Evolutionary conservation across 1,140 invertebrate genomes (phyloP).

Genomic region (Thaumatotibia leucotreta): DNA sequence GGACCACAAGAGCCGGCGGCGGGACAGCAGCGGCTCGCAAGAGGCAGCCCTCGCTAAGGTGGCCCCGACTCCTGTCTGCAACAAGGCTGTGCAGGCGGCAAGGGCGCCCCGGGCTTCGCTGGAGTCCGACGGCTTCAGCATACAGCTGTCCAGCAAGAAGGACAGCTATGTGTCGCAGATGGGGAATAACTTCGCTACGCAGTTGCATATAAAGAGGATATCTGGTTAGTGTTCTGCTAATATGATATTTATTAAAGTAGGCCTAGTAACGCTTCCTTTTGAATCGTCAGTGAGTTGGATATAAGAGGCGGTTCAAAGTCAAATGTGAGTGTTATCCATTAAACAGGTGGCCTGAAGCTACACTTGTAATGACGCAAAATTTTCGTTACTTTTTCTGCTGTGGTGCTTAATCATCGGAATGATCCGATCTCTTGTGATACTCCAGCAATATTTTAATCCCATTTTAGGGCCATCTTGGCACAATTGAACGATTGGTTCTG

Average conservation of each 20-base stretch:
- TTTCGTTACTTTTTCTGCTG: too few species aligned
- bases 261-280: too few species aligned
- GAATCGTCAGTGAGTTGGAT: too few species aligned
- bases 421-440: too few species aligned
- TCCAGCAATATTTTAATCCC: too few species aligned
- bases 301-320: too few species aligned
- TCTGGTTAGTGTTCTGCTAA: conserved; percentile 56
- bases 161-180: conserved; percentile 74
- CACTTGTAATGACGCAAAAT: too few species aligned
- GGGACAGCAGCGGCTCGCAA: conserved; percentile 65
- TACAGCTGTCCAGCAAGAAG: conserved; percentile 67
- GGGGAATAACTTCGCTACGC: conserved; percentile 74
- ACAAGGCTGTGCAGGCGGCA: conserved; percentile 61
- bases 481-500: too few species aligned
- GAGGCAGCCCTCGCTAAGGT: conserved; percentile 63
- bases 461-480: too few species aligned
- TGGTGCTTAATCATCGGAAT: too few species aligned
- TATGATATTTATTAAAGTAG: not conserved
- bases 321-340: too few species aligned
- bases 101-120: conserved; percentile 60
- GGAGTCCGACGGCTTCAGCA: conserved; percentile 69
- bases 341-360: too few species aligned
- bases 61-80: conserved; percentile 56
- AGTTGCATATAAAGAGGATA: conserved; percentile 73
- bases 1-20: conserved; percentile 71